phyloP scores from a whole-genome alignment of 2,888 invertebrate species.

The Xestobium rufovillosum region DNA sequence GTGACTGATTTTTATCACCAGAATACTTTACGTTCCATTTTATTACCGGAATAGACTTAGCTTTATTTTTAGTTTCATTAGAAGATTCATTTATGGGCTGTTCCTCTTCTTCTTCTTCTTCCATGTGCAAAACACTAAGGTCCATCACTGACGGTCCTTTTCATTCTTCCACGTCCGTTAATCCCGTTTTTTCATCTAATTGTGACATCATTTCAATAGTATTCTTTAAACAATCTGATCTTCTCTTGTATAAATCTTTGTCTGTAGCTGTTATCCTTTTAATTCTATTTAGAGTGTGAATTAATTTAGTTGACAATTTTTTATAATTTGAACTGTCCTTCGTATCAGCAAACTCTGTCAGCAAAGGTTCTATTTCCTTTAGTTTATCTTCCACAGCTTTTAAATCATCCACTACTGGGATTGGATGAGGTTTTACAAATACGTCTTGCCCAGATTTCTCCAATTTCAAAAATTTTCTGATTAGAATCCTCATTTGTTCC shows the following conservation, averaged over 20 bases:
- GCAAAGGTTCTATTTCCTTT: slow-evolving; percentile 2
- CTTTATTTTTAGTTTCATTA: too few species aligned
- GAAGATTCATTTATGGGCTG: too few species aligned
- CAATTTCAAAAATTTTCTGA: neutral
- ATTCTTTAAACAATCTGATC: neutral
- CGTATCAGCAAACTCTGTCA: slow-evolving; percentile 1
- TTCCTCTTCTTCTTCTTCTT: too few species aligned
- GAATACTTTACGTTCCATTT: too few species aligned
- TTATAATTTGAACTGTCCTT: slow-evolving; percentile 1
- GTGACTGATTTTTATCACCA: too few species aligned
- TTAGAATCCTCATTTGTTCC: slow-evolving; percentile 7
- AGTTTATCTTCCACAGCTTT: neutral
- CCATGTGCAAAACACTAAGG: too few species aligned
- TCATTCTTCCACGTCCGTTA: slow-evolving; percentile 2
- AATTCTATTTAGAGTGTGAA: too few species aligned
- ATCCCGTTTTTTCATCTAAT: neutral
- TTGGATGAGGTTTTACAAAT: neutral
- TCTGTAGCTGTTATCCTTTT: slow-evolving; percentile 4
- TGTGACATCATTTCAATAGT: slow-evolving; percentile 2
- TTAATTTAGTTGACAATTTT: slow-evolving; percentile 2
- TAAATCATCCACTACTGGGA: slow-evolving; percentile 1
- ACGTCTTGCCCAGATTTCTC: slow-evolving; percentile 4
- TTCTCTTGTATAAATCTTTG: neutral
- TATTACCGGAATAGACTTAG: too few species aligned
- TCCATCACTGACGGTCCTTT: slow-evolving; percentile 1